These are phyloP conservation scores for Polydrusus tereticollis DNA, from an alignment of 2,888 invertebrate genomes.

Conservation along the genomic window DNA sequence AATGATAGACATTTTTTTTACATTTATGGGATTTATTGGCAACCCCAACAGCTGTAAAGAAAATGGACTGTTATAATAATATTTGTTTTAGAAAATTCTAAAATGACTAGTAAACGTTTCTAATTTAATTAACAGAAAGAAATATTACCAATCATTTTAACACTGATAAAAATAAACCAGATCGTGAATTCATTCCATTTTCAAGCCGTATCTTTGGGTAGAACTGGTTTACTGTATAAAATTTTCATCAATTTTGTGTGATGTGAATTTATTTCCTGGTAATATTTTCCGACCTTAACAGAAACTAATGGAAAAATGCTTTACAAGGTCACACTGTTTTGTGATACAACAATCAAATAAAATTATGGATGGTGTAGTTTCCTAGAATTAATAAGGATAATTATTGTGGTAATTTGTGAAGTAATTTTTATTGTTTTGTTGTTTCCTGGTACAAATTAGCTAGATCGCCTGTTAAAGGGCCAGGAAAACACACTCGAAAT, in stretches of 20 bases:
- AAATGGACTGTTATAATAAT: no score
- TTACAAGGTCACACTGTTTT: constrained; percentile 10
- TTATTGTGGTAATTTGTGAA: background rate
- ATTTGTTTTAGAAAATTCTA: no score
- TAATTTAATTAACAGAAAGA: background rate
- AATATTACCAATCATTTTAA: constrained; percentile 22
- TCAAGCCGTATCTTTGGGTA: background rate
- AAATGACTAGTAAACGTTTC: no score
- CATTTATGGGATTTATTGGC: no score
- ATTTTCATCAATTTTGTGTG: constrained; percentile 35
- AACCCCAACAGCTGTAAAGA: no score
- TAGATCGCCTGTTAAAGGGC: no score
- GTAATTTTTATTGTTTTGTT: background rate
- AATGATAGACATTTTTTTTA: no score
- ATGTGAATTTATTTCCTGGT: constrained; percentile 24
- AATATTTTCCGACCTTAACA: background rate
- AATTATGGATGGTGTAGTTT: background rate
- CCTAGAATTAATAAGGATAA: background rate
- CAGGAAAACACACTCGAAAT: no score
- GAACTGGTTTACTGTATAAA: constrained; percentile 26
- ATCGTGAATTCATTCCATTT: constrained; percentile 24
- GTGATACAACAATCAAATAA: background rate
- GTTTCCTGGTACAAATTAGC: no score
- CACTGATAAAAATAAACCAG: constrained; percentile 20
- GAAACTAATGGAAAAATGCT: constrained; percentile 7